Evolutionary conservation across 2,888 invertebrate species (phyloP), one percentile per base, ranked within the genome.

Genomic region (Hyles lineata): DNA sequence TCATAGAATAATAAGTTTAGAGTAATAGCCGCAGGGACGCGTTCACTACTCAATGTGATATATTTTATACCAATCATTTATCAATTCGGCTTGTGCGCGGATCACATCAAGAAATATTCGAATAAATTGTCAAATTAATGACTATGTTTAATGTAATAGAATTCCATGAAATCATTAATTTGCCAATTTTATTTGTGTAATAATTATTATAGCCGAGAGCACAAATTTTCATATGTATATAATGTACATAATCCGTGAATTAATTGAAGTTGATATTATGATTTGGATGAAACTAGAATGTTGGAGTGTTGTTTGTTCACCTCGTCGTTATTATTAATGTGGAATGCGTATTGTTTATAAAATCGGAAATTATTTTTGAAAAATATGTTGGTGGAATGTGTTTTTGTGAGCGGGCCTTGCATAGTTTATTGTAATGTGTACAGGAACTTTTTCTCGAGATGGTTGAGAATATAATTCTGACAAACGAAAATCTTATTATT

Each of bases 1-100:
- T 79, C 63, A 67, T 67, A 43, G 23, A 43, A 21, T 43, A 77
- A 73, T 73, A 50, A 52, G 69, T 79, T 80, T 76, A 76, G 70
- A 32, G n/a, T 71, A 71, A 59, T 35, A 71, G n/a, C 21, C 21
- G 32, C 58, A 60, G 43, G 23, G 32, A 59, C 19, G 43, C 32
- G 70, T 17, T 23, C 32, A 43, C 15, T 35, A 60, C 58, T 60
- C 35, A 43, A 58, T 70, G 70, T 70, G 70, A 60, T 60, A 60
- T 60, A 25, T 19, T 63, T 32, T 35, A 43, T 60, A 71, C 60
- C 70, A 71, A 60, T 71, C 35, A 50, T 67, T 62, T 25, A 67
- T 23, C 50, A 67, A 23, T 50, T 67, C 21, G 43, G 50, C 43
- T 23, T 43, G 21, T 15, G 23, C 23, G 23, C 43, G 50, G 21